Evolutionary conservation across 2,113 vertebrate genomes (phyloP).

Genomic region (Ranitomeya imitator): DNA sequence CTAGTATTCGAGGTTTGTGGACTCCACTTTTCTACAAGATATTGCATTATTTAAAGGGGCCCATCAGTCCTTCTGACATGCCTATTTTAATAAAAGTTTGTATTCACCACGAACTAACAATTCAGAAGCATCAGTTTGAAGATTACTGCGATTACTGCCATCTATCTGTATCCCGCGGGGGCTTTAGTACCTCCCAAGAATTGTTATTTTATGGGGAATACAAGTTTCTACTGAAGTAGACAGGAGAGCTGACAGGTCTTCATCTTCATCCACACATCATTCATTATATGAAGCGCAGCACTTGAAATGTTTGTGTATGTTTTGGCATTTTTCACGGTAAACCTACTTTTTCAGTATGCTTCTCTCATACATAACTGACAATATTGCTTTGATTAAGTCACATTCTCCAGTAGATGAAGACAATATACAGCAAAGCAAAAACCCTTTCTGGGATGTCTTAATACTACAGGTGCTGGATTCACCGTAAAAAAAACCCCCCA

Average conservation of each 20-base stretch:
- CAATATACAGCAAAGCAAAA: slow-evolving; percentile 46
- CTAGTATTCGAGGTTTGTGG: not conserved
- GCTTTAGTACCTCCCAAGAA: too few relatives aligned
- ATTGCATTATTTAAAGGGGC: not conserved
- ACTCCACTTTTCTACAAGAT: not conserved
- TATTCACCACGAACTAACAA: too few relatives aligned
- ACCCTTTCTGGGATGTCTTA: slow-evolving; percentile 64
- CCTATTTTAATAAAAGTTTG: too few relatives aligned
- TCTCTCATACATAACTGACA: slow-evolving; percentile 61
- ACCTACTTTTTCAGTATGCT: slow-evolving; percentile 61
- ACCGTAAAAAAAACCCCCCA: not conserved
- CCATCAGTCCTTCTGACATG: too few relatives aligned
- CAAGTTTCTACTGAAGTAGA: too few relatives aligned
- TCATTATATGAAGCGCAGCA: not conserved
- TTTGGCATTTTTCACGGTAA: slow-evolving; percentile 48
- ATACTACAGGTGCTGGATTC: slow-evolving; percentile 70
- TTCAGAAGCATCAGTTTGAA: too few relatives aligned
- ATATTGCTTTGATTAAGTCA: slow-evolving; percentile 62
- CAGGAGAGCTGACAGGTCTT: too few relatives aligned
- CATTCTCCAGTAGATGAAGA: not conserved
- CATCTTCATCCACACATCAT: slow-evolving; percentile 9
- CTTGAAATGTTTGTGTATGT: not conserved
- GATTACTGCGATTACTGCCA: too few relatives aligned
- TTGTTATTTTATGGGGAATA: too few relatives aligned
- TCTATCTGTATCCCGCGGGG: too few relatives aligned